Evolutionary conservation across 2,797 vertebrate genomes (phyloP), one percentile per base, ranked within the genome.

Genomic region (Emydoidea blandingii): DNA sequence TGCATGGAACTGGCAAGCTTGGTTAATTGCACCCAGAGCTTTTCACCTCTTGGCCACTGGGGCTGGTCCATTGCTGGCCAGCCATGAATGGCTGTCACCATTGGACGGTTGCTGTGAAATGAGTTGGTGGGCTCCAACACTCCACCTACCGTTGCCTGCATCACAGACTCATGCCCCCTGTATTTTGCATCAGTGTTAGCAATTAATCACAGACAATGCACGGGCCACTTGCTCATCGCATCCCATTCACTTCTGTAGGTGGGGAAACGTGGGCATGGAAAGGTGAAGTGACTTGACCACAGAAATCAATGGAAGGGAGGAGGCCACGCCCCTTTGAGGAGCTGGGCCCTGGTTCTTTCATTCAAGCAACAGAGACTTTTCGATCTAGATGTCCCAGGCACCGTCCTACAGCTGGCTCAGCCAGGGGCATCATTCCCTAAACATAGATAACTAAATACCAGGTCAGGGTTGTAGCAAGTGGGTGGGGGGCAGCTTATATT

Each of bases 191-290:
- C 93, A 88, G 72, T 81, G 41, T 27, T 1, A 0, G 54, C 0
- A 1, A 44, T 93, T 94, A 96, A 76, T 96, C 96, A 91, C 83
- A 50, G 1, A 1, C 47, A 86, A n/a, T 41, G 80, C 78, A 65
- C 34, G 0, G 25, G 88, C 86, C 89, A 54, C 82, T 53, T 74
- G 23, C 80, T 91, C 85, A 5, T 18, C 5, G 49, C 0, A 4
- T 88, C 83, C 83, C 72, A 31, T 68, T n/a, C 41, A 23, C 23
- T 79, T 76, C 14, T 6, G 81, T 56, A 44, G 34, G 8, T 12
- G 0, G 1, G 79, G 11, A 87, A 82, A 76, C 49, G 53, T 76
- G 65, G 53, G 50, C 56, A 94, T 25, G 41, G 25, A 44, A 2
- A 8, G 9, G 27, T 19, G 23, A 79, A 56, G 49, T 4, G 56